phyloP scores from a whole-genome alignment of 2,888 invertebrate species.

The Trachelus troglodyta region DNA sequence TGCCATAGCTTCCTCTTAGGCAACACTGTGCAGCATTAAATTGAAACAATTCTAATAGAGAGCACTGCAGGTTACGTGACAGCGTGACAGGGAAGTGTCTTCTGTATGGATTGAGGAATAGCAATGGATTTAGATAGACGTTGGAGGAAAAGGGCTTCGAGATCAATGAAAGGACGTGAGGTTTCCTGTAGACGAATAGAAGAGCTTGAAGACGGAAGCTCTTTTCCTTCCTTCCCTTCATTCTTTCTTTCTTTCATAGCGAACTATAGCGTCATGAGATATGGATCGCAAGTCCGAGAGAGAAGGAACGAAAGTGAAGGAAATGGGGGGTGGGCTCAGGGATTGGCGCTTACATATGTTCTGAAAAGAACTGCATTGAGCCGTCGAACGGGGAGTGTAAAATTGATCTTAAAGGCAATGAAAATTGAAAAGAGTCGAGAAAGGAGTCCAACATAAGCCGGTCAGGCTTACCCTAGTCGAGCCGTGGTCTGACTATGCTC shows the following conservation, averaged over 20 bases:
- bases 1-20: background rate
- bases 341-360: background rate
- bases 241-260: background rate
- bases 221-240: background rate
- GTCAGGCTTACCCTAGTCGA: background rate
- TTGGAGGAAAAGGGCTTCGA: background rate
- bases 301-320: background rate
- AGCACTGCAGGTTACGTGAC: background rate
- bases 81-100: background rate
- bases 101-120: background rate
- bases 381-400: conserved; percentile 4
- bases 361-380: conserved; percentile 1
- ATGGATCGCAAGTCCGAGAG: background rate
- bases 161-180: background rate
- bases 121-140: background rate
- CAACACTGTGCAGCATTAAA: background rate
- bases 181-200: background rate
- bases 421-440: conserved; percentile 8
- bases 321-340: background rate
- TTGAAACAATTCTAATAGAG: background rate
- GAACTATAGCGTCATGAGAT: no score
- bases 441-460: background rate
- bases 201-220: background rate
- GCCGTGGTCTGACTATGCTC: background rate
- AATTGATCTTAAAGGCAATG: conserved; percentile 10